These are phyloP conservation scores for Keiferia lycopersicella DNA, from an alignment of 2,888 invertebrate species.

Conservation along the genomic window DNA sequence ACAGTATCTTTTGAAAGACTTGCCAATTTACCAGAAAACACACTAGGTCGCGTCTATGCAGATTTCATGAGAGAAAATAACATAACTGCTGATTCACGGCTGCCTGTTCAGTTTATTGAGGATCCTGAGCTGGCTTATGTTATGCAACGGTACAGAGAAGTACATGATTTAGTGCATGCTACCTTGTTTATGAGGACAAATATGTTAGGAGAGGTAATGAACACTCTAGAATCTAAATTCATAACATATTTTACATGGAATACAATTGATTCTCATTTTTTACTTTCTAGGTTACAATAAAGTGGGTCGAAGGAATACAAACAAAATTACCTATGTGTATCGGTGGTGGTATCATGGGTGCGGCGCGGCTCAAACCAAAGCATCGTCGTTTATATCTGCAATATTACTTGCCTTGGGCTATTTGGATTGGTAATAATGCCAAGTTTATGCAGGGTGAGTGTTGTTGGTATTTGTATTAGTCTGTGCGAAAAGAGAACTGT, in stretches of 20 bases:
- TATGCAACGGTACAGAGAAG: slow-evolving; percentile 98
- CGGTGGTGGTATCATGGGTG: slow-evolving; percentile 95
- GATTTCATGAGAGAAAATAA: slow-evolving; percentile 91
- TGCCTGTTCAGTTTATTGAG: slow-evolving; percentile 94
- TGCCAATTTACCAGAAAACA: slow-evolving; percentile 86
- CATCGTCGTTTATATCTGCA: slow-evolving; percentile 89
- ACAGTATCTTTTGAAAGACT: slow-evolving; percentile 89
- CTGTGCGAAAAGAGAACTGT: no score
- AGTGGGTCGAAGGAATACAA: slow-evolving; percentile 99
- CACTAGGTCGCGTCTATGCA: slow-evolving; percentile 92
- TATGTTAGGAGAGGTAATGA: slow-evolving; percentile 88
- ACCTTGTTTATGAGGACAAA: slow-evolving; percentile 96
- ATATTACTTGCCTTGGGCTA: slow-evolving; percentile 93
- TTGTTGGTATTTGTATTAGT: not conserved
- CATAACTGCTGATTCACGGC: slow-evolving; percentile 95
- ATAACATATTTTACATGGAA: no score
- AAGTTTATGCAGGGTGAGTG: slow-evolving; percentile 87
- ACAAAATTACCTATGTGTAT: slow-evolving; percentile 97
- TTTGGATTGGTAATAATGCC: slow-evolving; percentile 87
- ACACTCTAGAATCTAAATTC: no score
- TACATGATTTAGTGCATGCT: slow-evolving; percentile 97
- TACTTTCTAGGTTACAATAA: slow-evolving; percentile 90
- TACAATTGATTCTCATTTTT: no score
- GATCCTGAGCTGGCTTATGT: slow-evolving; percentile 95
- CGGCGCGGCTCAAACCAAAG: slow-evolving; percentile 91